Percentiles rank a stretch among this genome's conserved stretches.
Conservation (phyloP, 2,888 invertebrate genomes). For the Palloptera scutellata region DNA sequence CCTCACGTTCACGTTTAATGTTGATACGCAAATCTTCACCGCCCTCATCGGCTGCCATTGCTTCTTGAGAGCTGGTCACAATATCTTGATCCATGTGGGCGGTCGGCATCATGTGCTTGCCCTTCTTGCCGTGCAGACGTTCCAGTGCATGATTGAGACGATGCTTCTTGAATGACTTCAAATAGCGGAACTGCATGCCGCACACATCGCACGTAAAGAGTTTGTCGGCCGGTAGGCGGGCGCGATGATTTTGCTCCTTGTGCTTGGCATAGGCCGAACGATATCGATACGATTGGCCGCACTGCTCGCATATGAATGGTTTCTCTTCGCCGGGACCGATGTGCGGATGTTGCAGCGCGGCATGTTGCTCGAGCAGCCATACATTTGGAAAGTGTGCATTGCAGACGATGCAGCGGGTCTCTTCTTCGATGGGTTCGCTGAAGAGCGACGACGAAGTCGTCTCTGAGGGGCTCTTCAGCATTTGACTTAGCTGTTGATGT, state of each 20-base stretch:
- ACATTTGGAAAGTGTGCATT: slow-evolving; percentile 86
- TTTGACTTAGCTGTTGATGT: slow-evolving; percentile 53
- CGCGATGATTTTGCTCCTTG: slow-evolving; percentile 88
- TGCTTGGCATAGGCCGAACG: slow-evolving; percentile 85
- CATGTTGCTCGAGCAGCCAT: slow-evolving; percentile 88
- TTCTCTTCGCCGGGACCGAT: slow-evolving; percentile 77
- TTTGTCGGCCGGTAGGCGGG: slow-evolving; percentile 86
- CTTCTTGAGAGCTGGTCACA: slow-evolving; percentile 78
- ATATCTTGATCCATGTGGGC: slow-evolving; percentile 67
- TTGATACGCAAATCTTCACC: slow-evolving; percentile 70
- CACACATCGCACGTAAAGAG: slow-evolving; percentile 91
- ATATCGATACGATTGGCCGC: slow-evolving; percentile 89
- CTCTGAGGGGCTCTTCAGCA: slow-evolving; percentile 57
- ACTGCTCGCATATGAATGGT: slow-evolving; percentile 90
- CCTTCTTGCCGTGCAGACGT: slow-evolving; percentile 77
- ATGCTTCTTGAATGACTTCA: slow-evolving; percentile 90
- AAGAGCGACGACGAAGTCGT: slow-evolving; percentile 53
- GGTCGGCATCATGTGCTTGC: slow-evolving; percentile 28
- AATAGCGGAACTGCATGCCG: slow-evolving; percentile 89
- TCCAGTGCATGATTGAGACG: slow-evolving; percentile 86
- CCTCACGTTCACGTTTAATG: slow-evolving; percentile 65
- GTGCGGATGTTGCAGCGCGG: slow-evolving; percentile 81
- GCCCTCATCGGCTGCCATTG: slow-evolving; percentile 66
- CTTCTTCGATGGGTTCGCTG: slow-evolving; percentile 63
- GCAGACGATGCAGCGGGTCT: slow-evolving; percentile 80